Evolutionary conservation across 2,888 invertebrate genomes (phyloP), one percentile per base, ranked within the genome.

Genomic region (Drosophila nigritarsus): DNA sequence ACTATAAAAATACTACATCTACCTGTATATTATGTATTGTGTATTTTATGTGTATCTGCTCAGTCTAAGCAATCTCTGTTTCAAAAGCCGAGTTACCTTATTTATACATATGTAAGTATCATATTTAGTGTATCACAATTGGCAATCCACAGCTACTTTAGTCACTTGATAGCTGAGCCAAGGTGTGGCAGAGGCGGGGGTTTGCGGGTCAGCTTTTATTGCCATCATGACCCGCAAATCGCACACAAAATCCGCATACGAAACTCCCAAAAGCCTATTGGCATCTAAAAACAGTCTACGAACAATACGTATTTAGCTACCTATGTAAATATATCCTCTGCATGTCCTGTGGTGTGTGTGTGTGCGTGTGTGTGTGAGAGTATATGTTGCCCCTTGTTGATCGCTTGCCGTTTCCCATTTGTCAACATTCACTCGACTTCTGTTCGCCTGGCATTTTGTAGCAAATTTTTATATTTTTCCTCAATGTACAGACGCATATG

Each of bases 381-480:
- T 54, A 64, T 73, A 64, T 67, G 65, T 55, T 71, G 71, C 45
- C 63, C 63, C 72, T 66, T 68, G 73, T 80, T 68, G 77, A 80
- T 80, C 65, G 69, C 61, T 59, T 55, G 54, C 38, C 38, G 20
- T 49, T 45, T 56, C 55, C 49, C 61, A 58, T 15, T 65, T 30
- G 32, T 20, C 27, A 55, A 27, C 70, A 7, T 55, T 51, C 66
- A 38, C 20, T 53, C 50, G 18, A 61, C 64, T 90, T 65, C 89
- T 87, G 87, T 75, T 72, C 84, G 90, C 87, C 87, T 87, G 84
- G 89, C 80, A 74, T 75, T 87, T 82, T 78, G 89, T 76, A 87
- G 89, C 82, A 89, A 89, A 87, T 90, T 87, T 87, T 90, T 82
- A 81, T 81, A 76, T 42, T 80, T 87, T 77, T 74, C 65, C 54